Evolutionary conservation across 2,797 vertebrate species (phyloP), one percentile per base, ranked within the genome.

Genomic region (Brachyrhaphis roseni): DNA sequence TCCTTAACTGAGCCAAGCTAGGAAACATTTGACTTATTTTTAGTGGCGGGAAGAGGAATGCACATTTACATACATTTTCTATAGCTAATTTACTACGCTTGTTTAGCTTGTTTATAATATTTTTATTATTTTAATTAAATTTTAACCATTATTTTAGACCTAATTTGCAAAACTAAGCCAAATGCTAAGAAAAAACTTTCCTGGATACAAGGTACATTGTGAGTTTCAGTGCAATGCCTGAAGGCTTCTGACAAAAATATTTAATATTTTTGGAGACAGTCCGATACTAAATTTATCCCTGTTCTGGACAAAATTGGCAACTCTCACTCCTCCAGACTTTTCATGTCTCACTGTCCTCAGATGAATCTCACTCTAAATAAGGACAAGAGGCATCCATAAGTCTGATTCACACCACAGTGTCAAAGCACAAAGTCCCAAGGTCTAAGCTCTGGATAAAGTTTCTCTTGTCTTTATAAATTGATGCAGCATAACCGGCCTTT

Each of bases 401-500:
- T 26, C n/a, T 46, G 28, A 68, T 43, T 70, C 18, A 55, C 31
- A 41, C 45, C 16, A 13, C 39, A 28, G 72, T 31, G 16, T 26
- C 53, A 71, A 59, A 46, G 6, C 57, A 66, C 70, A 70, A 43
- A 79, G 49, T 66, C 41, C 15, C 81, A 45, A 20, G 46, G 18
- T 47, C 28, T 23, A 49, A 74, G 23, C 72, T 81, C 47, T 34
- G 0, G 2, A 0, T 2, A 7, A 72, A 72, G 45, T 77, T 75
- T 79, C 68, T 39, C 41, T 36, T 20, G 13, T 78, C 55, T 73
- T 79, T 64, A 64, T 66, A 16, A 72, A 75, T 34, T 16, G 28
- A 80, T 66, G 23, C 47, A 23, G 39, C 10, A 49, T 51, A 62
- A 74, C n/a, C 73, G 75, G 72, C 76, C 53, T 80, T 70, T 81